Evolutionary conservation across 2,113 vertebrate species (phyloP), one percentile per base, ranked within the genome.

Genomic region (Nannobrachium achirus): DNA sequence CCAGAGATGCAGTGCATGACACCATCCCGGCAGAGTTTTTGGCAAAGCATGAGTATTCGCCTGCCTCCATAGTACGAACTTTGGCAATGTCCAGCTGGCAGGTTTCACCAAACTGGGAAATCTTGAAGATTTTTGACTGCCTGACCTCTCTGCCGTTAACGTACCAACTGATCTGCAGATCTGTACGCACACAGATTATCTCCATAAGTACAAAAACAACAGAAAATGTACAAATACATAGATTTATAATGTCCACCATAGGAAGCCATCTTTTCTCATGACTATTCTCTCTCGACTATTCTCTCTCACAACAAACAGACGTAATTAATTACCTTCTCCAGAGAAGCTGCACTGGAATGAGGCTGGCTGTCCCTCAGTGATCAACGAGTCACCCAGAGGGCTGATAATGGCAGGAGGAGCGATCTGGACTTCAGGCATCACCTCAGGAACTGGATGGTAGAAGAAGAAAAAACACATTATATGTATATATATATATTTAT

Each of bases 301-400:
- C 25, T 33, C 25, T 33, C 6, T 33, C 25, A 33, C 25, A 33
- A 33, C 25, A 33, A 33, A 4, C 25, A 33, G 3, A 33, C n/a
- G n/a, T n/a, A n/a, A n/a, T n/a, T n/a, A n/a, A 25, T 72, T 84
- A 99, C 97, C 96, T 93, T 97, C 94, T 67, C 96, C 97, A 73
- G 95, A 94, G 65, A 95, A 90, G 66, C 78, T 83, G 87, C 97
- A 98, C 71, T 96, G 95, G 85, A 99, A 95, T 45, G 85, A 83
- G 42, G 95, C 94, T 25, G 94, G 88, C 0, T 88, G 88, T 67
- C 95, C 96, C 70, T 96, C 94, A 0, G 93, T 88, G 1, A 95
- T 94, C 64, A 94, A 84, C 8, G 93, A 53, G 38, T 94, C 92
- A 56, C 81, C 84, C 4, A 98, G 80, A 0, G 95, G 93, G 33